phyloP scores from a whole-genome alignment of 2,113 vertebrate genomes.

The Hippocampus guttulatus region DNA sequence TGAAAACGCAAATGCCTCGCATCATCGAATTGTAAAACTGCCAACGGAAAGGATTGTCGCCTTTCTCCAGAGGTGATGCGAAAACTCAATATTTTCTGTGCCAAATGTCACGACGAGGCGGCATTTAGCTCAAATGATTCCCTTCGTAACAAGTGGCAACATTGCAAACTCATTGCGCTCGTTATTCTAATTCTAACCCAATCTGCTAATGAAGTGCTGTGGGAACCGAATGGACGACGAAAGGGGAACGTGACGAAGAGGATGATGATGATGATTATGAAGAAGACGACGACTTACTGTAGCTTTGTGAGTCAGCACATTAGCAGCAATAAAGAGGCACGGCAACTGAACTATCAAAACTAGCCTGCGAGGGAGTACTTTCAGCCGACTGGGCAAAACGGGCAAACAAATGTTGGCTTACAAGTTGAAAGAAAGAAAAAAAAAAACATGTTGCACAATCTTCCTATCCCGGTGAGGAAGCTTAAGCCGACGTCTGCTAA shows the following conservation, averaged over 20 bases:
- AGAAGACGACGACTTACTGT: constrained; percentile 21
- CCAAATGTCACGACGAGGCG: neutral
- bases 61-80: neutral
- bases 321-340: constrained; percentile 5
- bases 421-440: constrained; percentile 1
- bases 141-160: neutral
- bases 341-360: constrained; percentile 27
- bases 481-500: constrained; percentile 42
- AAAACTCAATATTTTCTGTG: neutral
- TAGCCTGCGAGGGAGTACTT: constrained; percentile 20
- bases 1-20: too few relatives aligned
- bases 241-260: neutral
- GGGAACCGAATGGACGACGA: neutral
- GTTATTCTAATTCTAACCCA: neutral
- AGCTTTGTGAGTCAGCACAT: constrained; percentile 32
- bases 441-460: constrained; percentile 4
- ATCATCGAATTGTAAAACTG: neutral
- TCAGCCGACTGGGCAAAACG: constrained; percentile 36
- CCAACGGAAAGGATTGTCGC: neutral
- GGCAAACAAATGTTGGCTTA: constrained; percentile 35
- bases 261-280: constrained; percentile 6
- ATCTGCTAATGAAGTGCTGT: neutral
- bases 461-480: constrained; percentile 9
- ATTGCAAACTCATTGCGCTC: neutral
- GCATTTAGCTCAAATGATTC: neutral